These are phyloP conservation scores for Alouatta palliata DNA, from an alignment of 2,113 vertebrate genomes.

Conservation along the genomic window DNA sequence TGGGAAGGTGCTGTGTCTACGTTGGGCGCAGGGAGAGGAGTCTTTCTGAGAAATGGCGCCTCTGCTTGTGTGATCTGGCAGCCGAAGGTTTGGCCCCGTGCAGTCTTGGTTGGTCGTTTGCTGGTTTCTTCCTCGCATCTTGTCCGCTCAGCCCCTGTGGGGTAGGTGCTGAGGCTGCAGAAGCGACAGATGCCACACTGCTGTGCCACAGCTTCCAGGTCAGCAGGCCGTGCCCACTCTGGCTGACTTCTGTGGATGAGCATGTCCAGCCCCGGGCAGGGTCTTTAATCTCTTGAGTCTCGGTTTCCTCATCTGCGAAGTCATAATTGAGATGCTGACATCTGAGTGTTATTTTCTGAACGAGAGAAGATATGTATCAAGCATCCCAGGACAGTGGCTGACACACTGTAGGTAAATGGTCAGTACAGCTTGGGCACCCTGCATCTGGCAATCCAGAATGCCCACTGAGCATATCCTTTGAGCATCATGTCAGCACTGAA, in stretches of 20 bases:
- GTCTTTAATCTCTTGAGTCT: not conserved
- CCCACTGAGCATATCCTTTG: not conserved
- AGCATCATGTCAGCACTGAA: not conserved
- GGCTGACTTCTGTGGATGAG: accelerated
- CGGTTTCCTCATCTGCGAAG: not conserved
- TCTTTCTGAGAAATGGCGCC: accelerated
- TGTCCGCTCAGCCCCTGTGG: not conserved
- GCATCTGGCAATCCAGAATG: not conserved
- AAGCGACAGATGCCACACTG: no score
- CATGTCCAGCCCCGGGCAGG: accelerated
- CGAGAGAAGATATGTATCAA: not conserved
- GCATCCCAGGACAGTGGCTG: not conserved
- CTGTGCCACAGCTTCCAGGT: accelerated
- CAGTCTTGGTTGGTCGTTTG: no score
- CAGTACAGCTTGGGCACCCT: not conserved
- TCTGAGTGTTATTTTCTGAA: not conserved
- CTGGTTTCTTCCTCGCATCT: not conserved
- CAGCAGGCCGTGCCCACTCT: accelerated
- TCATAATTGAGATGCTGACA: not conserved
- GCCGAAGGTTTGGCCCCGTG: not conserved
- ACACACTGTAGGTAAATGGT: accelerated
- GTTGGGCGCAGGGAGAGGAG: accelerated
- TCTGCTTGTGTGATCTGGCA: not conserved
- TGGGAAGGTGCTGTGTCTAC: accelerated
- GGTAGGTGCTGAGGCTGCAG: not conserved